Conservation (phyloP, 2,888 invertebrate genomes). For the Pachymerium ferrugineum region DNA sequence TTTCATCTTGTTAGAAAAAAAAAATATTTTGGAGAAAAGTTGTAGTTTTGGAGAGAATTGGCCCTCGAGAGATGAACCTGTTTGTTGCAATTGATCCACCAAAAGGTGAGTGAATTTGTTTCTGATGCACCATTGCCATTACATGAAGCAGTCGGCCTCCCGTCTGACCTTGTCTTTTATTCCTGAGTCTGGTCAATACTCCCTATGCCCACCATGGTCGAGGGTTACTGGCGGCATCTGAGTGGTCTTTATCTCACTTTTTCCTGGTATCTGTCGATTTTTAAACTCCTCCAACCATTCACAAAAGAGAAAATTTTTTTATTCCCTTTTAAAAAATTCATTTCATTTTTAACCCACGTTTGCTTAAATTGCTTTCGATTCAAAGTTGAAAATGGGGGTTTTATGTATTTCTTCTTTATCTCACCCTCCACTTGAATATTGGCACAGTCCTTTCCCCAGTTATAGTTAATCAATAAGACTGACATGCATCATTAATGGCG, state of each 20-base stretch:
- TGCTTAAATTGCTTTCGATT: too few species aligned
- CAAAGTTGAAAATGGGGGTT: neutral
- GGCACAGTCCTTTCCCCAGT: slow-evolving; percentile 23
- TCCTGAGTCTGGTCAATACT: slow-evolving; percentile 20
- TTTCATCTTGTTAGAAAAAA: too few species aligned
- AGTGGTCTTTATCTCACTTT: slow-evolving; percentile 23
- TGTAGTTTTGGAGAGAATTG: neutral
- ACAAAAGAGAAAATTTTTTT: too few species aligned
- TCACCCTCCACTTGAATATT: neutral
- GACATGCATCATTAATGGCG: slow-evolving; percentile 27
- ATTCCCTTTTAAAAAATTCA: too few species aligned
- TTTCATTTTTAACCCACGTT: too few species aligned
- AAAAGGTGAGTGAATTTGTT: slow-evolving; percentile 27
- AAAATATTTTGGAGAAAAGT: neutral
- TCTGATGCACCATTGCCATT: slow-evolving; percentile 6
- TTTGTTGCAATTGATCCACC: slow-evolving; percentile 9
- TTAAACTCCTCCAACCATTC: too few species aligned
- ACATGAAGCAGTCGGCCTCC: slow-evolving; percentile 12
- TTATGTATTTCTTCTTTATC: slow-evolving; percentile 2
- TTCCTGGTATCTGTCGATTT: slow-evolving; percentile 25
- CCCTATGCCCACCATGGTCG: slow-evolving; percentile 23
- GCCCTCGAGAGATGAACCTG: slow-evolving; percentile 10
- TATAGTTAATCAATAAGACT: slow-evolving; percentile 22
- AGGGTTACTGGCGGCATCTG: slow-evolving; percentile 8
- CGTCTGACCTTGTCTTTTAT: slow-evolving; percentile 20